Evolutionary conservation across 2,888 invertebrate species (phyloP).

Genomic region (Fissipunctia ypsillon): DNA sequence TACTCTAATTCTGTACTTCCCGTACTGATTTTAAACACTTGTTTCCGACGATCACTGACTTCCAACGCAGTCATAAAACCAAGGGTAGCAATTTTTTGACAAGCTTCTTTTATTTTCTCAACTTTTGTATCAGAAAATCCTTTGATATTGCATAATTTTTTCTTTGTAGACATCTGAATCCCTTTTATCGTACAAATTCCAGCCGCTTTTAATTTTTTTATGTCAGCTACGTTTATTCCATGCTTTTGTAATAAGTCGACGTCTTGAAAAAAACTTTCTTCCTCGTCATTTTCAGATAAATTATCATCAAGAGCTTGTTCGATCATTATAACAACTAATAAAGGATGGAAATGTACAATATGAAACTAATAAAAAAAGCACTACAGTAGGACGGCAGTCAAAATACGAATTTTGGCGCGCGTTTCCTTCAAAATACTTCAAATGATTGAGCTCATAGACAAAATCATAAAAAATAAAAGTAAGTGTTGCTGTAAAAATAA

Average conservation of each 20-base stretch:
- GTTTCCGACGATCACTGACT: conserved; percentile 93
- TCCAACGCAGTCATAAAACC: conserved; percentile 94
- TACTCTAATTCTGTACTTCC: conserved; percentile 93
- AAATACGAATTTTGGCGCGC: conserved; percentile 63
- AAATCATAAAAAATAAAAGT: neutral
- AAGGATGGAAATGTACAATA: neutral
- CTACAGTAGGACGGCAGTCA: neutral
- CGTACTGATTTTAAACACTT: conserved; percentile 93
- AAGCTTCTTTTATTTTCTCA: conserved; percentile 95
- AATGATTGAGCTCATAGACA: conserved; percentile 17
- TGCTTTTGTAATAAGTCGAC: conserved; percentile 92
- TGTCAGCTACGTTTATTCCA: conserved; percentile 93
- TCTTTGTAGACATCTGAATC: conserved; percentile 94
- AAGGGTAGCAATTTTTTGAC: conserved; percentile 91
- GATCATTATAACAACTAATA: conserved; percentile 72
- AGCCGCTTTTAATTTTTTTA: conserved; percentile 93
- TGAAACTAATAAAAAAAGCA: neutral
- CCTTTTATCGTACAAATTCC: conserved; percentile 96
- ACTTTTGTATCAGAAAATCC: conserved; percentile 95
- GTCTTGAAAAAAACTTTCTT: conserved; percentile 94
- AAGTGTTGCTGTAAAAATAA: neutral
- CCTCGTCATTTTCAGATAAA: conserved; percentile 90
- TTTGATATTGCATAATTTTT: conserved; percentile 93
- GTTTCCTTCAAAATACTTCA: neutral
- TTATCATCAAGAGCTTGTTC: conserved; percentile 86